Base-by-base conservation (phyloP, 2,888 invertebrate species). In the Strigamia transsilvanica region DNA sequence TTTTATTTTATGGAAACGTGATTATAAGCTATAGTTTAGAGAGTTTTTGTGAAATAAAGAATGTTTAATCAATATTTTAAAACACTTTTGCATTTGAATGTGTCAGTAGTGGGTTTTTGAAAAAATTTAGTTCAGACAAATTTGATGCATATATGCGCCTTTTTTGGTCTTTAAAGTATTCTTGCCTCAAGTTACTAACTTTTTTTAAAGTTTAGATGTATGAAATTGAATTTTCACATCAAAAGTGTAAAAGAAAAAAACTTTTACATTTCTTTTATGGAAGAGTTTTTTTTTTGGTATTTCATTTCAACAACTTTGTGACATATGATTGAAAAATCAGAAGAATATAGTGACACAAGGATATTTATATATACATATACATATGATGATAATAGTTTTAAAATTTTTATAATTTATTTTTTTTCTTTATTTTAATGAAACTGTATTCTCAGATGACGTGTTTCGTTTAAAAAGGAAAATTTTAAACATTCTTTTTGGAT, bases 291-390 rank as follows among this genome's bases (percentile, higher is more conserved):
- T 73, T 73, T 1, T 32, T 73, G 27, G n/a, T 73, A n/a, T 73
- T 27, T 32, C 73, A 73, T 73, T 73, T 73, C 73, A 73, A 73
- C 73, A 73, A n/a, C 27, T 73, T 73, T 73, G 73, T 73, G 73
- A 73, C 73, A 73, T 27, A 73, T 73, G 73, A 73, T 13, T 27
- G 73, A 73, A 73, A 73, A 73, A 73, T 73, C 73, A 73, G 66
- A 66, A 66, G 13, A n/a, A 51, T 9, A 51, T 51, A 51, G 56
- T 56, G 56, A 56, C 56, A n/a, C 18, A 15, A 13, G n/a, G 46
- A 46, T 46, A 12, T 46, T 12, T 56, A 21, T 15, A 18, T 56
- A 38, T 56, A 5, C 21, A 56, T 56, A 56, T 2, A 18, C 4
- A 56, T 18, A n/a, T 4, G 27, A 12, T 32, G 32, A 73, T 27